Evolutionary conservation across 2,797 vertebrate species (phyloP).

Genomic region (Odontamblyopus lacepedii): DNA sequence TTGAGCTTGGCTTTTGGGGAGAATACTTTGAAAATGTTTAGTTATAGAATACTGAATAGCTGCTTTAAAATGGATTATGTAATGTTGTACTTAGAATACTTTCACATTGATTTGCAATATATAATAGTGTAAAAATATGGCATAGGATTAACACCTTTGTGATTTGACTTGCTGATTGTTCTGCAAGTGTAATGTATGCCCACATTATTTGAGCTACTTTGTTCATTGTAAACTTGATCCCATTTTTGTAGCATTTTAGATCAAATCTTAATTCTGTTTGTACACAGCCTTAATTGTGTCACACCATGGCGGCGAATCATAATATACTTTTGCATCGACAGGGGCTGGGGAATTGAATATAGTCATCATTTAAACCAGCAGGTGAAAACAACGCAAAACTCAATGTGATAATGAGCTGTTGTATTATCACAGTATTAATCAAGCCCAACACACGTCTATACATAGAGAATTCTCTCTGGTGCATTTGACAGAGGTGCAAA

Average conservation of each 20-base stretch:
- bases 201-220: background rate
- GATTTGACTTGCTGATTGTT: too few species aligned
- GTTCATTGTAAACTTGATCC: background rate
- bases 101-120: too few species aligned
- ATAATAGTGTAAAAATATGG: too few species aligned
- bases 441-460: background rate
- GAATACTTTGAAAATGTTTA: too few species aligned
- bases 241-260: background rate
- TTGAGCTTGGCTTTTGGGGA: too few species aligned
- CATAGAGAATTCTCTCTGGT: background rate
- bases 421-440: constrained; percentile 2
- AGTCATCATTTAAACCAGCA: constrained; percentile 7
- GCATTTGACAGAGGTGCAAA: background rate
- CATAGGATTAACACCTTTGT: too few species aligned
- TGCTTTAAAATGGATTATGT: too few species aligned
- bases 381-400: background rate
- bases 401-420: constrained; percentile 6
- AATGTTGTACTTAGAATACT: too few species aligned
- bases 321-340: background rate
- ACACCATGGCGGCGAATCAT: background rate
- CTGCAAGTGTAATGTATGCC: background rate
- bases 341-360: constrained; percentile 2
- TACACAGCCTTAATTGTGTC: background rate
- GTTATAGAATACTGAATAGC: too few species aligned
- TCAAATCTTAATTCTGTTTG: background rate